A percentile compares a stretch with the other conserved stretches of the same genome.
These are phyloP conservation scores for Sebastes vulpes DNA, from an alignment of 2,797 vertebrate species.

Conservation along the genomic window DNA sequence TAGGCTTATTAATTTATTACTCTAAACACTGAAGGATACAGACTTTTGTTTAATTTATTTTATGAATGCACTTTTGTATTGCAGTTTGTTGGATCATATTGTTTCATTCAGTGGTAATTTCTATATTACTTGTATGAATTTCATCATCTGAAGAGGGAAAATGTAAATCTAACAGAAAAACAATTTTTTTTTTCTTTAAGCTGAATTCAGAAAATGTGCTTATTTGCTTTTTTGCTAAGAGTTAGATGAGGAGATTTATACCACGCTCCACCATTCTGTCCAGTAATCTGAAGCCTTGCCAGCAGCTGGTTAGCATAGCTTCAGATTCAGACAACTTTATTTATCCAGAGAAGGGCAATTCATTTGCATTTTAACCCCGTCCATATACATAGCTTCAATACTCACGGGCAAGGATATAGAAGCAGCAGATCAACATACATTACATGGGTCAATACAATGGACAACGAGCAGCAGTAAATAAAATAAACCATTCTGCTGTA, in stretches of 20 bases:
- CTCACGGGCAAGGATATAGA: too few relatives aligned
- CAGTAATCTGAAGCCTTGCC: background rate
- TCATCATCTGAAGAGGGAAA: background rate
- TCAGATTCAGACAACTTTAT: too few relatives aligned
- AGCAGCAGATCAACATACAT: too few relatives aligned
- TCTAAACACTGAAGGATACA: constrained; percentile 1
- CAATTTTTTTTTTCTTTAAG: background rate
- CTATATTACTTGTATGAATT: background rate
- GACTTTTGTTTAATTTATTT: background rate
- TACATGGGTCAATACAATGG: too few relatives aligned
- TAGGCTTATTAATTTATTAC: background rate
- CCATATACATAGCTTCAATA: too few relatives aligned
- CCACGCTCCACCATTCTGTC: too few relatives aligned
- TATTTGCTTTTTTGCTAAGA: background rate
- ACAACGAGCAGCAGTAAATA: too few relatives aligned
- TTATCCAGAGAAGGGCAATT: too few relatives aligned
- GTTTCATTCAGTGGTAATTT: background rate
- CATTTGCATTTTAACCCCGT: too few relatives aligned
- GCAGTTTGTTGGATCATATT: background rate
- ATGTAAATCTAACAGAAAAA: background rate
- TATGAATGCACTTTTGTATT: background rate
- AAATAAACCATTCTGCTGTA: too few relatives aligned
- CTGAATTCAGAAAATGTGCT: background rate
- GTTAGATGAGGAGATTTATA: too few relatives aligned
- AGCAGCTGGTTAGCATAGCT: background rate